A percentile compares a stretch with the other conserved stretches of the same genome.
Evolutionary conservation across 2,888 invertebrate species (phyloP).

Genomic region (Drosophila rellima): DNA sequence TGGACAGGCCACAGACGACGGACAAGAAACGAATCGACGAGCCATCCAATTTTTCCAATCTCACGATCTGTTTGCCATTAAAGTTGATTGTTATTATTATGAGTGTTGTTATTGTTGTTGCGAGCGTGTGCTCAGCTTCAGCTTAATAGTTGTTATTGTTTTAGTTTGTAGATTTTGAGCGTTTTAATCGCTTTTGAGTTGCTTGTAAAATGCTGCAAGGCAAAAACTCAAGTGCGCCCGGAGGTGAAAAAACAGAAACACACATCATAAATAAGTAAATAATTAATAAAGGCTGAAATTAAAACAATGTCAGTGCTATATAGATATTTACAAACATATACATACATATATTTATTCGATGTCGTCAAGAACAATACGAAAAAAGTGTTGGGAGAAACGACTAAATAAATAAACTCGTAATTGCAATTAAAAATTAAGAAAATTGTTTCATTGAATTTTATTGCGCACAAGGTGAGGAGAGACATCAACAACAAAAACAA

Average conservation of each 20-base stretch:
- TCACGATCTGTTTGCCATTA: slow-evolving; percentile 64
- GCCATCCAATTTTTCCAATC: slow-evolving; percentile 42
- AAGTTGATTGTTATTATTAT: slow-evolving; percentile 51
- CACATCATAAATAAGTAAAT: slow-evolving; percentile 37
- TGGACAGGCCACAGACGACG: slow-evolving; percentile 35
- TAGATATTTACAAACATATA: slow-evolving; percentile 7
- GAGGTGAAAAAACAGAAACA: slow-evolving; percentile 20
- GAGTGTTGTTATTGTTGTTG: slow-evolving; percentile 13
- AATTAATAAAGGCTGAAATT: slow-evolving; percentile 47
- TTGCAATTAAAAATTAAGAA: slow-evolving; percentile 64
- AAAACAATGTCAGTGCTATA: slow-evolving; percentile 38
- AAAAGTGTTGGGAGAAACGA: slow-evolving; percentile 41
- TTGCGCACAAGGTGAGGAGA: slow-evolving; percentile 68
- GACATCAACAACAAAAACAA: neutral
- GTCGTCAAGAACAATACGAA: slow-evolving; percentile 43
- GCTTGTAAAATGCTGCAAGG: slow-evolving; percentile 39
- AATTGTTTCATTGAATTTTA: slow-evolving; percentile 61
- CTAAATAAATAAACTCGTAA: slow-evolving; percentile 47
- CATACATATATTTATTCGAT: slow-evolving; percentile 7
- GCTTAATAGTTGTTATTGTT: slow-evolving; percentile 43
- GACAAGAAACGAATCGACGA: slow-evolving; percentile 9
- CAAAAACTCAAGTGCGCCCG: slow-evolving; percentile 42
- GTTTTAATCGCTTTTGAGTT: slow-evolving; percentile 56
- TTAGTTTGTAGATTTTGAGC: slow-evolving; percentile 42
- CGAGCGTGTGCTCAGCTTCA: slow-evolving; percentile 42